Conservation (phyloP, 2,888 invertebrate species). For the Agonopterix subpropinquella region DNA sequence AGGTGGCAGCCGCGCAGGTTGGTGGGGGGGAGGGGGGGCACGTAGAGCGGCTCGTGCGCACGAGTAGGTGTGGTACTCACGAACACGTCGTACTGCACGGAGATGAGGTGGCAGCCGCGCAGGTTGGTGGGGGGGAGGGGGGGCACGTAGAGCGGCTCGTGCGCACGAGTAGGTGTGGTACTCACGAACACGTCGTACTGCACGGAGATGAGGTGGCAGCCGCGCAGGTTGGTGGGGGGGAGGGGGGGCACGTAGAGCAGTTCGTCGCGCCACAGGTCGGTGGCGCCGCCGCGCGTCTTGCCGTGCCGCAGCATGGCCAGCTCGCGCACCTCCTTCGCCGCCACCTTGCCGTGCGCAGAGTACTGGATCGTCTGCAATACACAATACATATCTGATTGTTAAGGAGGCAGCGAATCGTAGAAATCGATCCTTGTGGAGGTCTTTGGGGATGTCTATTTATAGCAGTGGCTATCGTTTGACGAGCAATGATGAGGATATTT, state of each 20-base stretch:
- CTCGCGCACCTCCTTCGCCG: constrained; percentile 91
- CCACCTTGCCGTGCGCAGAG: constrained; percentile 88
- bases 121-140: constrained; percentile 85
- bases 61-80: no score
- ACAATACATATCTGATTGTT: not conserved
- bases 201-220: constrained; percentile 95
- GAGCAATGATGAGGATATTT: no score
- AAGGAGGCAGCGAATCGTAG: no score
- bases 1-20: no score
- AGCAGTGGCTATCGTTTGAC: no score
- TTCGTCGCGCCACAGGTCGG: constrained; percentile 91
- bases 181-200: constrained; percentile 95
- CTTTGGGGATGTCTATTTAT: no score
- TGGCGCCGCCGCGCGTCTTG: constrained; percentile 86
- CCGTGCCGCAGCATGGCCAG: constrained; percentile 86
- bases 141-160: no score
- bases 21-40: no score
- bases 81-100: constrained; percentile 94
- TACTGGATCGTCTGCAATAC: constrained; percentile 87
- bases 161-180: constrained; percentile 23
- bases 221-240: constrained; percentile 94
- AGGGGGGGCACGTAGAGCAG: constrained; percentile 94
- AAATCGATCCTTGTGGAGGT: no score
- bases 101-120: constrained; percentile 94
- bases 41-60: no score